phyloP scores from a whole-genome alignment of 2,888 invertebrate species.

The Nineta flava region DNA sequence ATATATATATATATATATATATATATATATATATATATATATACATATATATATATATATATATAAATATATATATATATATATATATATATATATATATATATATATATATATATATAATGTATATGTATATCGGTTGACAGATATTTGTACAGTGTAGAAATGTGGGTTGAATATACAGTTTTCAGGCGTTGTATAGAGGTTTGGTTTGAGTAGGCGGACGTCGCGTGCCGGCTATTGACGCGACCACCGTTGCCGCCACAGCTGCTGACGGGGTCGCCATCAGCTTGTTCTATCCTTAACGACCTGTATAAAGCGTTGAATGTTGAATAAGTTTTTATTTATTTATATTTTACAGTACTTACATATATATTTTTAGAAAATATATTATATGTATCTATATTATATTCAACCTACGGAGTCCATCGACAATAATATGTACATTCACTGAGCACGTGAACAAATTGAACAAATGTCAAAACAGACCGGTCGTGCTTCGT shows the following conservation, averaged over 20 bases:
- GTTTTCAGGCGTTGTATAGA: background rate
- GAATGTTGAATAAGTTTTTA: background rate
- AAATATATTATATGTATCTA: too few species aligned
- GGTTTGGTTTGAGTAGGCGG: background rate
- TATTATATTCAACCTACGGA: too few species aligned
- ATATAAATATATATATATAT: background rate
- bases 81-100: background rate
- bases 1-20: background rate
- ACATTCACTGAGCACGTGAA: too few species aligned
- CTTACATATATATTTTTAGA: too few species aligned
- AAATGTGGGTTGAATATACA: background rate
- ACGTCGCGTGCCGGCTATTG: constrained; percentile 5
- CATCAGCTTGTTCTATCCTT: constrained; percentile 1
- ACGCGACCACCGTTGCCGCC: constrained; percentile 4
- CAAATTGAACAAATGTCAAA: too few species aligned
- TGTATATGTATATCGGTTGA: background rate
- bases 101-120: background rate
- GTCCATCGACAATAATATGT: too few species aligned
- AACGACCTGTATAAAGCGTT: background rate
- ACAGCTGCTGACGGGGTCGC: constrained; percentile 5
- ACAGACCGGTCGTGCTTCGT: too few species aligned
- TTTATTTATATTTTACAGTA: too few species aligned
- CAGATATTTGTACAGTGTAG: background rate
- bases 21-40: too few species aligned
- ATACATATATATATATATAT: background rate